Evolutionary conservation across 2,113 vertebrate species (phyloP).

Genomic region (Fulica atra): DNA sequence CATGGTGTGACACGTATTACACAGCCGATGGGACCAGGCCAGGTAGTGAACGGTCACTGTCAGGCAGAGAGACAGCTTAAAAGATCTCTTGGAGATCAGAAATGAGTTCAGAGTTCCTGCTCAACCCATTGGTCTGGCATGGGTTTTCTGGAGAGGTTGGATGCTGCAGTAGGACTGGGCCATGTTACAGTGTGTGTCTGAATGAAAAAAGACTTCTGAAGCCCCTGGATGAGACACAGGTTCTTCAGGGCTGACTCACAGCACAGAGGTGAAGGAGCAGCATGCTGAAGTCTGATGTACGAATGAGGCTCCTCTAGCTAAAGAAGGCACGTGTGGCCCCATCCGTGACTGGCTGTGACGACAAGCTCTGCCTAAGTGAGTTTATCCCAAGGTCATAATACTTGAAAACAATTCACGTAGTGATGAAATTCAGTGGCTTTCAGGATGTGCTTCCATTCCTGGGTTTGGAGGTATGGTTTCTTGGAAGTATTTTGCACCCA

Average conservation of each 20-base stretch:
- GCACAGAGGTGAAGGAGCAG: rapidly evolving
- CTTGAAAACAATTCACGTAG: rapidly evolving
- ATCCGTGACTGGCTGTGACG: not conserved
- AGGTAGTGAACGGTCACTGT: not conserved
- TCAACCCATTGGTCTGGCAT: not conserved
- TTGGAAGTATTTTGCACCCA: not conserved
- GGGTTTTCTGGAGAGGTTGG: not conserved
- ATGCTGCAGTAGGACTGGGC: rapidly evolving
- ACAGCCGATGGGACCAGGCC: not conserved
- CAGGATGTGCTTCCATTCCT: not conserved
- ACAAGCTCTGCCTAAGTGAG: not conserved
- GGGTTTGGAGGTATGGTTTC: not conserved
- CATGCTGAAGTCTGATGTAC: rapidly evolving
- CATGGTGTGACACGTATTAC: rapidly evolving
- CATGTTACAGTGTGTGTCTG: too few relatives aligned
- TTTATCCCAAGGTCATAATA: not conserved
- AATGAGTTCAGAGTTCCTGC: not conserved
- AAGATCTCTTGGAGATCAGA: not conserved
- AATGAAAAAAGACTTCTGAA: not conserved
- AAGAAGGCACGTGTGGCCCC: not conserved
- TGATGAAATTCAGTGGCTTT: not conserved
- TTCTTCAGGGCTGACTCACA: not conserved
- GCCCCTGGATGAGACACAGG: rapidly evolving
- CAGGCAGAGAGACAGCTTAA: not conserved
- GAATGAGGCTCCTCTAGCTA: not conserved